These are phyloP conservation scores for Melanargia galathea DNA, from an alignment of 2,888 invertebrate genomes.

Conservation along the genomic window DNA sequence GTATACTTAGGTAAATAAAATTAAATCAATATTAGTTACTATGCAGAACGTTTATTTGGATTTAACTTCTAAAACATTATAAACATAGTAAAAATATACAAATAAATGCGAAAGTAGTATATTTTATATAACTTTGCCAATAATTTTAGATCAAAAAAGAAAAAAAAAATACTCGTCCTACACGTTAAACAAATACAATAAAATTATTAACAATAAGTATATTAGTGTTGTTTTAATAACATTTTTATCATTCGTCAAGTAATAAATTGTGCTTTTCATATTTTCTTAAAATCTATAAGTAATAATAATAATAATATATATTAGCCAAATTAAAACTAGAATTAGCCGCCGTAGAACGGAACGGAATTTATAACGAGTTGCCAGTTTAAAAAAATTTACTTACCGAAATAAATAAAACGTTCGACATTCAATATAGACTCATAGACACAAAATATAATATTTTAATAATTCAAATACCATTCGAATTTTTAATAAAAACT, in stretches of 20 bases:
- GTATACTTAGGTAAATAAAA: constrained; percentile 34
- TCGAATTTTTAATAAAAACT: neutral
- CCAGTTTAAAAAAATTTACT: constrained; percentile 45
- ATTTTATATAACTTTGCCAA: constrained; percentile 62
- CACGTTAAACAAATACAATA: constrained; percentile 70
- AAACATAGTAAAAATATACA: constrained; percentile 78
- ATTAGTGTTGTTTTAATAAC: constrained; percentile 69
- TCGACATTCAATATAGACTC: neutral
- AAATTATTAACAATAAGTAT: constrained; percentile 81
- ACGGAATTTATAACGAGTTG: constrained; percentile 54
- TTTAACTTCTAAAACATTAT: constrained; percentile 78
- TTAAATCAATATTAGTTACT: constrained; percentile 54
- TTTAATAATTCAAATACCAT: constrained; percentile 17
- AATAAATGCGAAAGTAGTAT: constrained; percentile 77
- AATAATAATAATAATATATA: constrained; percentile 41
- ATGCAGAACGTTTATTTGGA: constrained; percentile 82
- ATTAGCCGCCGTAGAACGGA: constrained; percentile 45
- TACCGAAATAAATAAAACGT: constrained; percentile 28
- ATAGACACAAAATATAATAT: constrained; percentile 29
- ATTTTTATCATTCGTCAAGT: constrained; percentile 51
- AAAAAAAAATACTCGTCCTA: constrained; percentile 59
- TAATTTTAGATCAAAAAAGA: constrained; percentile 60
- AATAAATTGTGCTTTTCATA: constrained; percentile 76
- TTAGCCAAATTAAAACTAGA: constrained; percentile 68
- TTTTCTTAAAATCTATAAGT: constrained; percentile 65